Conservation (phyloP, 1,140 invertebrate genomes). For the Papilio dardanus region DNA sequence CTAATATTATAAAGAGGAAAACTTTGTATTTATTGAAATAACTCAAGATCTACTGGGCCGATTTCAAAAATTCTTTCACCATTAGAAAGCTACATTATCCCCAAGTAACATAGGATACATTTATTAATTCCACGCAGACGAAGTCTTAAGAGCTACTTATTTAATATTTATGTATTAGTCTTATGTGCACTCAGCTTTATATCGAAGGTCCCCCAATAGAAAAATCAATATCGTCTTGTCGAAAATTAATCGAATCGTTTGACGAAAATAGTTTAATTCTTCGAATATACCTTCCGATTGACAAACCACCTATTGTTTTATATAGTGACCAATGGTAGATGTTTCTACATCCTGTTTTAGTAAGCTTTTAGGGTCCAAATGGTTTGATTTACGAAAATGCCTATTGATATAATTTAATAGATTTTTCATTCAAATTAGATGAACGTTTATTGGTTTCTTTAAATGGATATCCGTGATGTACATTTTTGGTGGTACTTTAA, state of each 20-base stretch:
- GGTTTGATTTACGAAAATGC: conserved; percentile 44
- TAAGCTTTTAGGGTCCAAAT: conserved; percentile 43
- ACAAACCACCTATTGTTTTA: conserved; percentile 43
- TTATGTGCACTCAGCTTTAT: background rate
- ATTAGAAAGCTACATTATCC: too few species aligned
- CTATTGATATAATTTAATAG: conserved; percentile 41
- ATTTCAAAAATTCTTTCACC: too few species aligned
- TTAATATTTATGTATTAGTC: background rate
- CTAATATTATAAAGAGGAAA: too few species aligned
- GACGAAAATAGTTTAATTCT: conserved; percentile 34
- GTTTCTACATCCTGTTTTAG: conserved; percentile 38
- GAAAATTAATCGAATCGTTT: conserved; percentile 26
- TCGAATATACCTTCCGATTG: conserved; percentile 41
- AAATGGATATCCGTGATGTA: background rate
- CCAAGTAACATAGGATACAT: too few species aligned
- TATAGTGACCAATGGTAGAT: conserved; percentile 26
- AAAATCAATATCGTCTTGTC: conserved; percentile 8
- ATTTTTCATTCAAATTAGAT: conserved; percentile 30
- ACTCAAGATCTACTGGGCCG: too few species aligned
- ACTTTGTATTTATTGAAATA: too few species aligned
- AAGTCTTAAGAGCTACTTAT: too few species aligned
- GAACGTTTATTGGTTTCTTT: background rate
- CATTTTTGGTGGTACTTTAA: background rate
- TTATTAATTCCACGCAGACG: too few species aligned
- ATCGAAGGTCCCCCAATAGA: background rate